Conservation (phyloP, 2,797 vertebrate species). For the Aselliscus stoliczkanus region DNA sequence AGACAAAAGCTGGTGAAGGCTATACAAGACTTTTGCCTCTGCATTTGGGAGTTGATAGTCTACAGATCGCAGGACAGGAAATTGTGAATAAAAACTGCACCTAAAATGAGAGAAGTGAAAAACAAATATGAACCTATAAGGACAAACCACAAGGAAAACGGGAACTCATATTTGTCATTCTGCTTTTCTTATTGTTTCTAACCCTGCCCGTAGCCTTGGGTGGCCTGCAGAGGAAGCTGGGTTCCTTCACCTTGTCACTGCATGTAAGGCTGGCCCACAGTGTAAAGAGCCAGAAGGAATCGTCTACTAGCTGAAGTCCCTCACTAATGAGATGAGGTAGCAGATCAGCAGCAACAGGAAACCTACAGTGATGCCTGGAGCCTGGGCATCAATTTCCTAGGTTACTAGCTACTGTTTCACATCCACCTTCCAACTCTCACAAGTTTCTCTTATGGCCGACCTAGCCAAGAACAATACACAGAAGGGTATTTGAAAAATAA, state of each 20-base stretch:
- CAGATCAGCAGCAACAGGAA: neutral
- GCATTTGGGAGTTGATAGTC: neutral
- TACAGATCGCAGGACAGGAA: neutral
- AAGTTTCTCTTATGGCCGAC: neutral
- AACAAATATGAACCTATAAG: neutral
- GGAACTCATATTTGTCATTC: neutral
- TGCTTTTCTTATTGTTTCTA: neutral
- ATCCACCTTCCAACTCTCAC: neutral
- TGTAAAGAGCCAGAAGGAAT: neutral
- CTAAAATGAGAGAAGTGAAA: neutral
- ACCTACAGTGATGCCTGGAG: neutral
- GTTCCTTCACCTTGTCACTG: neutral
- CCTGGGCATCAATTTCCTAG: accelerated
- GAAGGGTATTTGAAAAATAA: neutral
- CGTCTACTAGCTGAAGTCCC: neutral
- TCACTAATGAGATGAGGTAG: neutral
- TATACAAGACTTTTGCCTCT: neutral
- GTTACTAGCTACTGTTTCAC: neutral
- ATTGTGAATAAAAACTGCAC: neutral
- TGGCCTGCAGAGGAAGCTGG: neutral
- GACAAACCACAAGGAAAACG: neutral
- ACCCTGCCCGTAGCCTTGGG: neutral
- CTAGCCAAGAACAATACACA: neutral
- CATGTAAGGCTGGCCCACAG: accelerated
- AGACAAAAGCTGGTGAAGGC: neutral